Evolutionary conservation across 1,140 invertebrate species (phyloP).

Genomic region (Halyomorpha halys): DNA sequence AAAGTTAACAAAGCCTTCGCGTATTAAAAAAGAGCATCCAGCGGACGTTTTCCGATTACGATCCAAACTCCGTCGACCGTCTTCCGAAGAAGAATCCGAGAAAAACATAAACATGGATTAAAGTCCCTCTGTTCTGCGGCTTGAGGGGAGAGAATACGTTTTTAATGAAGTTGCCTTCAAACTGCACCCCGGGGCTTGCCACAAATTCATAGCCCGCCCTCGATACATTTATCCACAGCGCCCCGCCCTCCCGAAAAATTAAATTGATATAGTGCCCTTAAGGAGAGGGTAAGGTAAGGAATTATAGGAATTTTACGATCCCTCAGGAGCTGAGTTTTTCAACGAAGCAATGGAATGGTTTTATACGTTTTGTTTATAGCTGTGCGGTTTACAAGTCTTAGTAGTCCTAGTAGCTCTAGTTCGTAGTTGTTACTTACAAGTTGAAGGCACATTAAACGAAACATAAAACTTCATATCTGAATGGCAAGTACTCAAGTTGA

Average conservation of each 20-base stretch:
- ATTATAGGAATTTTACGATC: conserved; percentile 9
- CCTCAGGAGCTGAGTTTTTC: conserved; percentile 8
- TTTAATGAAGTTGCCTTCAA: conserved; percentile 1
- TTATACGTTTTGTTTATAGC: conserved; percentile 10
- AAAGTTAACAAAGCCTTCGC: too few species aligned
- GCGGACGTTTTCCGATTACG: too few species aligned
- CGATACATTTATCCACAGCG: conserved; percentile 5
- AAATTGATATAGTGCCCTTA: conserved; percentile 11
- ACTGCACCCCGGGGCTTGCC: conserved; percentile 9
- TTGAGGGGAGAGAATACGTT: conserved; percentile 2
- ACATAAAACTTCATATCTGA: too few species aligned
- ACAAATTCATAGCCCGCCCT: conserved; percentile 3
- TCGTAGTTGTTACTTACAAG: too few species aligned
- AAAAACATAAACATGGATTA: conserved; percentile 9
- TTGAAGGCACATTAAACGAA: too few species aligned
- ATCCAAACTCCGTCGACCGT: not conserved
- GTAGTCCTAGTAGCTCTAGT: too few species aligned
- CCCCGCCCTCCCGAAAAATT: not conserved
- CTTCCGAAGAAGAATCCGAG: not conserved
- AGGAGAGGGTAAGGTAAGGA: not conserved
- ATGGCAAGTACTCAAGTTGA: too few species aligned
- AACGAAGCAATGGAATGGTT: conserved; percentile 3
- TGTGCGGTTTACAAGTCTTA: too few species aligned
- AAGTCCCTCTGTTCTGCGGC: not conserved
- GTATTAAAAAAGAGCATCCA: too few species aligned